phyloP scores from a whole-genome alignment of 2,888 invertebrate genomes.

The Plebejus anna region DNA sequence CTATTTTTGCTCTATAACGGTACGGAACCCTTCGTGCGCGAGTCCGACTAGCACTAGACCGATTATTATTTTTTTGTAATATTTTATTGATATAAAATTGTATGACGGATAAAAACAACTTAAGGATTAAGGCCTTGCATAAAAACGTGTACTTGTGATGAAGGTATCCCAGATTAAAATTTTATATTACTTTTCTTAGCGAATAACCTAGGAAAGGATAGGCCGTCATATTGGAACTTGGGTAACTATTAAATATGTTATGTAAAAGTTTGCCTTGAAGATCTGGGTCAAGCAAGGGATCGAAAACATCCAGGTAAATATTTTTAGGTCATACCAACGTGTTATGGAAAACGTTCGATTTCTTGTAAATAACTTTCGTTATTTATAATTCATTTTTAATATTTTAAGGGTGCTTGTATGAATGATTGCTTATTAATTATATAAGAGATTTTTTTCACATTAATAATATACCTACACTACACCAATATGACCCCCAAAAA shows the following conservation, averaged over 20 bases:
- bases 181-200: neutral
- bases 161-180: neutral
- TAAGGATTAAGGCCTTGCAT: too few species aligned
- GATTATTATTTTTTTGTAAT: too few species aligned
- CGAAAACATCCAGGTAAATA: slow-evolving; percentile 21
- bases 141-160: too few species aligned
- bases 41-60: too few species aligned
- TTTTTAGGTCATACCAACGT: neutral
- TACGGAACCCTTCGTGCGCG: too few species aligned
- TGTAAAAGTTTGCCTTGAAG: slow-evolving; percentile 8
- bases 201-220: neutral
- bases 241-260: slow-evolving; percentile 16
- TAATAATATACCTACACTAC: too few species aligned
- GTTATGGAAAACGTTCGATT: neutral
- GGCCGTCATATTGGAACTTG: neutral
- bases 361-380: neutral
- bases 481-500: too few species aligned
- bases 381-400: neutral
- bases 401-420: neutral
- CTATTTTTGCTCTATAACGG: too few species aligned
- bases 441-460: too few species aligned
- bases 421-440: too few species aligned
- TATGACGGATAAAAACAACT: too few species aligned
- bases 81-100: too few species aligned
- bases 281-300: slow-evolving; percentile 25